A percentile compares a stretch with the other conserved stretches of the same genome.
These are phyloP conservation scores for Peromyscus leucopus DNA, from an alignment of 2,113 vertebrate species.

Conservation along the genomic window DNA sequence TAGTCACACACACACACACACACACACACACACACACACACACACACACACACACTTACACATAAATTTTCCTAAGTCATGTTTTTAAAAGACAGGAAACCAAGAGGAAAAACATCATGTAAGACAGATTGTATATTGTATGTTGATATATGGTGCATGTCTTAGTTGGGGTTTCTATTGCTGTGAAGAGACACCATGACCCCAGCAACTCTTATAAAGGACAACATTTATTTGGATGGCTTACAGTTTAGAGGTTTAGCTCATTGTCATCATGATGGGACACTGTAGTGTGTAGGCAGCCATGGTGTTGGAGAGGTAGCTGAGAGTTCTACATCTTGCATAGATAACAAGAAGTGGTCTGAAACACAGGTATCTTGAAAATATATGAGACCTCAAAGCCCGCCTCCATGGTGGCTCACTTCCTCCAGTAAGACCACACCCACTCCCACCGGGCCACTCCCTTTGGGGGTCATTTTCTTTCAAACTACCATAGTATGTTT, in stretches of 20 bases:
- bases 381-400: too few species aligned
- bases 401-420: not conserved
- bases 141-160: not conserved
- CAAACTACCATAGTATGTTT: not conserved
- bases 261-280: not conserved
- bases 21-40: not conserved
- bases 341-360: not conserved
- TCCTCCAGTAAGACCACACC: not conserved
- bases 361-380: not conserved
- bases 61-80: not conserved
- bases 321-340: not conserved
- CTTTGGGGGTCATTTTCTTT: not conserved
- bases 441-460: not conserved
- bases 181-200: not conserved
- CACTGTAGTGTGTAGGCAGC: not conserved
- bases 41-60: not conserved
- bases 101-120: not conserved
- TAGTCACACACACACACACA: not conserved
- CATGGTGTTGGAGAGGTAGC: not conserved
- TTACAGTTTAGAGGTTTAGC: not conserved
- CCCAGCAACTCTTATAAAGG: not conserved
- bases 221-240: not conserved
- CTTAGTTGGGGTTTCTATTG: not conserved
- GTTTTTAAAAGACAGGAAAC: constrained; percentile 23
- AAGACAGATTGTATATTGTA: not conserved